Conservation (phyloP, 2,888 invertebrate species). For the Caenorhabditis plicata region DNA sequence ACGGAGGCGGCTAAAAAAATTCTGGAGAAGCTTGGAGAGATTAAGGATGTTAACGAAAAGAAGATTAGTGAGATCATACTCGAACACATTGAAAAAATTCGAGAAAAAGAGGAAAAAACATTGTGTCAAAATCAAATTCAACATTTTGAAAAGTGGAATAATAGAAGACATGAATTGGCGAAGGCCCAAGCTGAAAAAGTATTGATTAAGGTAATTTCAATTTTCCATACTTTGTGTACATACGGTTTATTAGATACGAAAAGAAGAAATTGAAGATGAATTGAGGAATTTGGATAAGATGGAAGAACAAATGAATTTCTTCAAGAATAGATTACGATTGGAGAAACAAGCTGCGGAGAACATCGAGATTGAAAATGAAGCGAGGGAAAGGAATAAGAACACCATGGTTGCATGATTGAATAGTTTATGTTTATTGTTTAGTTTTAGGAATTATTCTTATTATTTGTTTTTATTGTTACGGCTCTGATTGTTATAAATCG, state of each 20-base stretch:
- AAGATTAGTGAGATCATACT: conserved; percentile 15
- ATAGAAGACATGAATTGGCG: conserved; percentile 35
- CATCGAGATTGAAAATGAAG: conserved; percentile 46
- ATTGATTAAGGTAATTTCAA: conserved; percentile 37
- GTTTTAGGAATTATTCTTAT: conserved; percentile 2
- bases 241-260: conserved; percentile 3
- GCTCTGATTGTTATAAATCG: conserved; percentile 1
- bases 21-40: conserved; percentile 20
- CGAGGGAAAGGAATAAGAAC: conserved; percentile 20
- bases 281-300: conserved; percentile 32
- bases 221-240: not conserved
- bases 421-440: conserved; percentile 3
- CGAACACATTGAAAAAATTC: conserved; percentile 14
- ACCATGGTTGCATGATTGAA: conserved; percentile 10
- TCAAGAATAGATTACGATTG: conserved; percentile 43
- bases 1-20: conserved; percentile 13
- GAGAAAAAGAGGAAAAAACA: conserved; percentile 21
- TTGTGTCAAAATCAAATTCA: conserved; percentile 32
- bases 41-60: conserved; percentile 1
- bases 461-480: conserved; percentile 2
- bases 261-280: conserved; percentile 38
- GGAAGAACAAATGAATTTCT: conserved; percentile 47
- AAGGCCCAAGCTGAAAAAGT: conserved; percentile 54
- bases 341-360: conserved; percentile 46
- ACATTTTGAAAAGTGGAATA: conserved; percentile 46